Conservation (phyloP, 1,140 invertebrate genomes). For the Venustaconcha ellipsiformis region DNA sequence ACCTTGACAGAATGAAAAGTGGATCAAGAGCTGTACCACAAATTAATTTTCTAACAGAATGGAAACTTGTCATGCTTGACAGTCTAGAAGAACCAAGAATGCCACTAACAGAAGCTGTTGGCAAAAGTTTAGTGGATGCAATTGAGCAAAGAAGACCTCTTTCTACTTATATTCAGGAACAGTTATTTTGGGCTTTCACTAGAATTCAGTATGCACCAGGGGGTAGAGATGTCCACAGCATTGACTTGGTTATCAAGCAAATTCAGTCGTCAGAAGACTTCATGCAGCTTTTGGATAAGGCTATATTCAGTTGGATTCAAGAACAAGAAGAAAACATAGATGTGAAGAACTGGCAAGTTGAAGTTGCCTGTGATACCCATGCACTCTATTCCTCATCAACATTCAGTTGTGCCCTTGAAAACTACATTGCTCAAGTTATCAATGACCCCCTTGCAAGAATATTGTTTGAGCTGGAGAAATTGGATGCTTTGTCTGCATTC, state of each 20-base stretch:
- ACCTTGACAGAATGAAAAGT: slow-evolving; percentile 26
- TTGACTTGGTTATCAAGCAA: slow-evolving; percentile 26
- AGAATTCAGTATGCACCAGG: slow-evolving; percentile 36
- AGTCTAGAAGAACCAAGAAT: slow-evolving; percentile 24
- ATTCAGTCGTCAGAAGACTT: slow-evolving; percentile 15
- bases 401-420: slow-evolving; percentile 18
- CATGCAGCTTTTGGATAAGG: slow-evolving; percentile 24
- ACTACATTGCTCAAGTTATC: not conserved
- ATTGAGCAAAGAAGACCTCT: slow-evolving; percentile 28
- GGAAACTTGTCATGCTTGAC: slow-evolving; percentile 45
- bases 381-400: slow-evolving; percentile 9
- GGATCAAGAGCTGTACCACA: slow-evolving; percentile 12
- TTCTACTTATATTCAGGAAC: slow-evolving; percentile 11
- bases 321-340: not conserved
- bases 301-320: slow-evolving; percentile 7
- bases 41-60: slow-evolving; percentile 43
- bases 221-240: slow-evolving; percentile 25
- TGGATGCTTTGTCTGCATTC: slow-evolving; percentile 17
- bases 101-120: slow-evolving; percentile 13
- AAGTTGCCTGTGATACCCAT: slow-evolving; percentile 17
- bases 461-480: slow-evolving; percentile 12
- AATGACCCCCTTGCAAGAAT: slow-evolving; percentile 16
- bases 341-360: not conserved
- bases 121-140: slow-evolving; percentile 14
- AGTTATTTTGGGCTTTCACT: slow-evolving; percentile 49